phyloP scores from a whole-genome alignment of 2,888 invertebrate species.

The Drosophila niveifrons region DNA sequence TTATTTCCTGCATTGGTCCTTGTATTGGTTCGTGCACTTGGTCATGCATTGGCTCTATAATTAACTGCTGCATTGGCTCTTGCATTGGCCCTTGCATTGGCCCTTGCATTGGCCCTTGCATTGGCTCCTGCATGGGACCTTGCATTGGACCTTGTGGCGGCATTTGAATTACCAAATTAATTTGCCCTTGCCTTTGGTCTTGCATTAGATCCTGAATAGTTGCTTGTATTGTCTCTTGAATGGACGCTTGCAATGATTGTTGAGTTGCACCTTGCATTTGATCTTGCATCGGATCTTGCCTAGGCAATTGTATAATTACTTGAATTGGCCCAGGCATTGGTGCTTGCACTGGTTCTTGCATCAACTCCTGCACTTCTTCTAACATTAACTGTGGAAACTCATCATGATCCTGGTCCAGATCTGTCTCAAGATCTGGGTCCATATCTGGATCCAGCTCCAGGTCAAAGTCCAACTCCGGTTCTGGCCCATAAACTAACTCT shows the following conservation, averaged over 20 bases:
- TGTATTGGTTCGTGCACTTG: not conserved
- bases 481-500: not conserved
- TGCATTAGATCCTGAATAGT: not conserved
- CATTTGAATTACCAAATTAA: not conserved
- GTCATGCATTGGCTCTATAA: not conserved
- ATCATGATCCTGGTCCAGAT: too few relatives aligned
- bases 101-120: not conserved
- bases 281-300: not conserved
- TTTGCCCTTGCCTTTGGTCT: not conserved
- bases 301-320: not conserved
- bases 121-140: not conserved
- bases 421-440: too few relatives aligned
- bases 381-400: not conserved
- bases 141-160: not conserved
- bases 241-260: not conserved
- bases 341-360: not conserved
- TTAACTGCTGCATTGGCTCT: not conserved
- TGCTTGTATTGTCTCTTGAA: not conserved
- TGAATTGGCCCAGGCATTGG: not conserved
- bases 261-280: not conserved
- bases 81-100: not conserved
- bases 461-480: not conserved
- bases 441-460: too few relatives aligned
- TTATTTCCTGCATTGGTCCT: not conserved
- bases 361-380: not conserved